These are phyloP conservation scores for Drosophila seguyi DNA, from an alignment of 1,140 invertebrate genomes.

Conservation along the genomic window DNA sequence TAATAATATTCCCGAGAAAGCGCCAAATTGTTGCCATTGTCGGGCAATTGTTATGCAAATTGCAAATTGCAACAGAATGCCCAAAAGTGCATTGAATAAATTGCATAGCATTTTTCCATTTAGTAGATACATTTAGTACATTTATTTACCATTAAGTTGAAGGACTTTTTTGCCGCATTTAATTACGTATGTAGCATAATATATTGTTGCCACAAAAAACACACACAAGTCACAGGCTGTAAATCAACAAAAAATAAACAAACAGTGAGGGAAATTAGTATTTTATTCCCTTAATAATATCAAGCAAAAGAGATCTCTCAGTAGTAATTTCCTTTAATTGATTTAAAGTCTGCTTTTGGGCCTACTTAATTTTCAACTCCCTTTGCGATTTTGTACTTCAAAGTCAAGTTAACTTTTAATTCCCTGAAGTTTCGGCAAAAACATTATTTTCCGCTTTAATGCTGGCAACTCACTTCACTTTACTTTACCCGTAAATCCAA, in stretches of 20 bases:
- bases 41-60: constrained; percentile 34
- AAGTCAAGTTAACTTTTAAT: constrained; percentile 13
- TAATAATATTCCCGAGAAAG: constrained; percentile 1
- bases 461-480: constrained; percentile 2
- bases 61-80: background rate
- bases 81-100: constrained; percentile 25
- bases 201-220: too few relatives aligned
- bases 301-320: background rate
- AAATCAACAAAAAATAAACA: constrained; percentile 2
- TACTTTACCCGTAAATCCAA: constrained; percentile 6
- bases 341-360: background rate
- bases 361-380: background rate
- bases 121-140: background rate
- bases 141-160: constrained; percentile 14
- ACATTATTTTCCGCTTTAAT: constrained; percentile 19
- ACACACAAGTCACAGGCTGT: background rate
- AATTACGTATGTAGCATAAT: background rate
- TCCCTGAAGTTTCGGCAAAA: background rate
- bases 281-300: background rate
- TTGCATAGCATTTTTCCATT: constrained; percentile 4
- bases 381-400: constrained; percentile 21
- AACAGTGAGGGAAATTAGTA: background rate
- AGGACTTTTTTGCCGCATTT: background rate
- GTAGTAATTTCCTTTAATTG: constrained; percentile 5
- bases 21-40: constrained; percentile 8